Evolutionary conservation across 2,113 vertebrate genomes (phyloP).

Genomic region (Corydoras sp.): DNA sequence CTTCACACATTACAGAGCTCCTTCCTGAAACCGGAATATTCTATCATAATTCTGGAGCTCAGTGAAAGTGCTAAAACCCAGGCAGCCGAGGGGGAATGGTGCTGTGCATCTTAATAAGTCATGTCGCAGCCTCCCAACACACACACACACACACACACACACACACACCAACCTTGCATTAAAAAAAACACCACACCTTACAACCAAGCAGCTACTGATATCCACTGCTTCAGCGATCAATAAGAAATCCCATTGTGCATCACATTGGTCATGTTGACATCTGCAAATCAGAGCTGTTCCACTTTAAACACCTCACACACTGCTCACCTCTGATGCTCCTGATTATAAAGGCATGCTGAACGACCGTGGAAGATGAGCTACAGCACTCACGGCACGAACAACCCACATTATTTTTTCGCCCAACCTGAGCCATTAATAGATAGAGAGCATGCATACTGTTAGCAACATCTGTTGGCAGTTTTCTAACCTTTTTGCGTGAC

Average conservation of each 20-base stretch:
- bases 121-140: constrained; percentile 27
- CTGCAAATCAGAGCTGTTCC: constrained; percentile 1
- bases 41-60: constrained; percentile 37
- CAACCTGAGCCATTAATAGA: no score
- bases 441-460: no score
- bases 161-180: constrained; percentile 16
- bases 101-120: constrained; percentile 38
- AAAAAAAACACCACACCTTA: constrained; percentile 14
- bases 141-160: constrained; percentile 14
- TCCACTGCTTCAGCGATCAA: not conserved
- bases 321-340: constrained; percentile 2
- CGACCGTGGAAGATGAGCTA: not conserved
- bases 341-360: not conserved
- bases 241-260: not conserved
- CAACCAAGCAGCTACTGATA: constrained; percentile 1
- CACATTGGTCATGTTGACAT: constrained; percentile 21
- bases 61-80: constrained; percentile 32
- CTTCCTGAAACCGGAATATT: constrained; percentile 32
- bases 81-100: constrained; percentile 18
- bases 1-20: constrained; percentile 41
- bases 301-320: constrained; percentile 3
- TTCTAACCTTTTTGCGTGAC: no score
- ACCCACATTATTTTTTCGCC: not conserved
- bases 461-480: no score
- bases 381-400: not conserved